Base-by-base conservation (phyloP, 2,888 invertebrate genomes). In the Hyles lineata region DNA sequence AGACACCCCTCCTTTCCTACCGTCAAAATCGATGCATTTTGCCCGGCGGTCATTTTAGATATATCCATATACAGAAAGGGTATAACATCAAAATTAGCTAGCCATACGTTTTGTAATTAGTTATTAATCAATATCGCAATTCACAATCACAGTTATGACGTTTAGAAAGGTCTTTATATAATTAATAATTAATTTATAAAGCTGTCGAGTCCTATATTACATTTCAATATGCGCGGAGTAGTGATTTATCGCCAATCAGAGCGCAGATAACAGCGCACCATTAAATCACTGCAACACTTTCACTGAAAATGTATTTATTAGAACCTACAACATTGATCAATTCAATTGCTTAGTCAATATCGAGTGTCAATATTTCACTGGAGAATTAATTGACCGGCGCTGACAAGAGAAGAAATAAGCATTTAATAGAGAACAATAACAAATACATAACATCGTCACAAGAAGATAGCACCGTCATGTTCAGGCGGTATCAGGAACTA, bases 201-300 rank as follows among this genome's bases (percentile, higher is more conserved):
- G 15, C 43, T 23, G 67, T 23, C 15, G 8, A 7, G 43, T 67
- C 25, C 7, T 11, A 23, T 67, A 63, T 43, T 63, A 25, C 67
- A 50, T 8, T 67, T 4, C 17, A 67, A 67, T 67, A 50, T 67
- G 43, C 43, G 50, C 23, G 9, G 21, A 43, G 21, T 23, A 50
- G 0, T 67, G 67, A 67, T 50, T 50, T 67, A 67, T 67, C 43
- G 17, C 17, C 67, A 50, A 67, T 50, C 50, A 23, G 17, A 23
- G 15, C 50, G 43, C 67, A 67, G 43, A 67, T 67, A 67, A 43
- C 23, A 15, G 50, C 17, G 43, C 67, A 50, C 50, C 50, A 67
- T 67, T 67, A 67, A 67, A 67, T 67, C 67, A 67, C 50, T 50
- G 17, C 15, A 67, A 67, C 67, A 50, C 67, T 67, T 67, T 67